Percentiles rank a stretch among this genome's conserved stretches.
phyloP scores from a whole-genome alignment of 2,888 invertebrate genomes.

The Tetropium fuscum region DNA sequence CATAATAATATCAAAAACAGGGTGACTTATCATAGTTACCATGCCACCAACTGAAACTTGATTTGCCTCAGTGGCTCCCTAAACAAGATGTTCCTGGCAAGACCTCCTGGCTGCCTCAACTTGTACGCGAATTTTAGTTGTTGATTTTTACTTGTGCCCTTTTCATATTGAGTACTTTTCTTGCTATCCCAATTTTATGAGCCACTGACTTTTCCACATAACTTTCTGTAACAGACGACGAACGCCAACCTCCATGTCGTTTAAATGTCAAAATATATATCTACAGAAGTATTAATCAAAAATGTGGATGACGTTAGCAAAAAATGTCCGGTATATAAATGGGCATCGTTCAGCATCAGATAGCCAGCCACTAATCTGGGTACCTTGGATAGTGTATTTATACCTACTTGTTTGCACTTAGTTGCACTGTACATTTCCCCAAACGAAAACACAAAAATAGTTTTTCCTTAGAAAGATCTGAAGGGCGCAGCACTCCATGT shows the following conservation, averaged over 20 bases:
- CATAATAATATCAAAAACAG: neutral
- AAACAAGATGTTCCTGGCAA: no score
- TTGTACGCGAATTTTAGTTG: no score
- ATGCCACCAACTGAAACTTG: neutral
- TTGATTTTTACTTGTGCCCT: neutral
- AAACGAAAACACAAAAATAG: neutral
- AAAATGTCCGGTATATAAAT: slow-evolving; percentile 1
- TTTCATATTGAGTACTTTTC: slow-evolving; percentile 1
- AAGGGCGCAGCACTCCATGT: neutral
- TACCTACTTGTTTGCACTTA: neutral
- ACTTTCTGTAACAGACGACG: slow-evolving; percentile 3
- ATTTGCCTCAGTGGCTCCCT: no score
- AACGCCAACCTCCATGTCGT: neutral
- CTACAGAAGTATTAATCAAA: no score
- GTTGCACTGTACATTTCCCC: neutral
- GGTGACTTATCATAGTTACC: neutral
- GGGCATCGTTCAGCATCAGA: neutral
- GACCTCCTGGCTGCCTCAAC: no score
- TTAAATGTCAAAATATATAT: neutral
- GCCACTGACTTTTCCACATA: slow-evolving; percentile 3
- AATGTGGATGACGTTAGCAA: neutral
- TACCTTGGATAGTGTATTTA: neutral
- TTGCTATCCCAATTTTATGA: slow-evolving; percentile 4
- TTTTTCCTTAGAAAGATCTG: neutral
- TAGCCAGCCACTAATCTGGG: slow-evolving; percentile 4